A percentile compares a stretch with the other conserved stretches of the same genome.
phyloP scores from a whole-genome alignment of 2,888 invertebrate genomes.

The Exocentrus adspersus region DNA sequence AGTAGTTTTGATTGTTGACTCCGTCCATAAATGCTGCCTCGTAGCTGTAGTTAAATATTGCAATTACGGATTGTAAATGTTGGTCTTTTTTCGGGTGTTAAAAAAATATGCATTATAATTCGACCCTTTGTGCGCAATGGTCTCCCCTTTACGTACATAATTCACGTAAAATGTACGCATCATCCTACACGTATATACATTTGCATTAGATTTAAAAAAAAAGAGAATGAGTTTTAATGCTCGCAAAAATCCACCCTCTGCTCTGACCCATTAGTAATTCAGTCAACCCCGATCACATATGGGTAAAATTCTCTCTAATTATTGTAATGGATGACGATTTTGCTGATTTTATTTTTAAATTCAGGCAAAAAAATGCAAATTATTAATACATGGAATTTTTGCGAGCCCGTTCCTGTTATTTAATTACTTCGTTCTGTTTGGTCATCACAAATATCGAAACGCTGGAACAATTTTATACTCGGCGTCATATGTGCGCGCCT shows the following conservation, averaged over 20 bases:
- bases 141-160: slow-evolving; percentile 36
- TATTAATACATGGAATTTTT: slow-evolving; percentile 53
- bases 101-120: slow-evolving; percentile 33
- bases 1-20: not conserved
- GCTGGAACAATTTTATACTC: slow-evolving; percentile 44
- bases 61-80: not conserved
- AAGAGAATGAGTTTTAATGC: slow-evolving; percentile 49
- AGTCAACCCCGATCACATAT: slow-evolving; percentile 60
- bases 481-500: slow-evolving; percentile 32
- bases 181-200: slow-evolving; percentile 42
- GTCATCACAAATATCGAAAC: slow-evolving; percentile 46
- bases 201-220: slow-evolving; percentile 45
- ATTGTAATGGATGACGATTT: slow-evolving; percentile 61
- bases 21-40: not conserved
- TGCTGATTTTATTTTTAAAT: slow-evolving; percentile 59
- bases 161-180: slow-evolving; percentile 41
- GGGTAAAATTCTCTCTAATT: slow-evolving; percentile 59
- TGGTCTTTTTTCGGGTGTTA: slow-evolving; percentile 9
- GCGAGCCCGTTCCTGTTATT: slow-evolving; percentile 44
- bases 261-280: slow-evolving; percentile 58
- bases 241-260: slow-evolving; percentile 54
- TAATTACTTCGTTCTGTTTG: slow-evolving; percentile 46
- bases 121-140: slow-evolving; percentile 33
- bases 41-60: no score
- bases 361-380: slow-evolving; percentile 57